Evolutionary conservation across 2,113 vertebrate species (phyloP).

Genomic region (Colaptes auratus): DNA sequence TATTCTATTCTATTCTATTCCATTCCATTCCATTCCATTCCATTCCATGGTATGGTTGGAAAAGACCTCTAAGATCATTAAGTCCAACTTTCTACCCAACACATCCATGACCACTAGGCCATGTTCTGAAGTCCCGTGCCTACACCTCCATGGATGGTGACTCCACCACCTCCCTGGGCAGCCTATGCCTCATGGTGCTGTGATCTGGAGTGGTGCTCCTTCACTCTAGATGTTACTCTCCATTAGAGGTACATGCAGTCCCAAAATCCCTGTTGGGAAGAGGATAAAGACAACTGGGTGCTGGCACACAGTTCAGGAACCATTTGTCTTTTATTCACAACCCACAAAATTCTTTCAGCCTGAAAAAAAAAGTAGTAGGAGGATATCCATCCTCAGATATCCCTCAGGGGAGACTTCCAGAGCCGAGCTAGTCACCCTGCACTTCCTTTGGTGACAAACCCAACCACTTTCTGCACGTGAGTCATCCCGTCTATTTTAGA

Average conservation of each 20-base stretch:
- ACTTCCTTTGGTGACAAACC: not conserved
- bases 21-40: no score
- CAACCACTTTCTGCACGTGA: not conserved
- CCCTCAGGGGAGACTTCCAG: not conserved
- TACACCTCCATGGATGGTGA: no score
- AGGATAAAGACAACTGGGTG: not conserved
- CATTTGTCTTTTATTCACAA: not conserved
- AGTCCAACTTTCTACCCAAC: no score
- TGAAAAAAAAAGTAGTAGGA: constrained; percentile 23
- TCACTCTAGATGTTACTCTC: not conserved
- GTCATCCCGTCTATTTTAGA: not conserved
- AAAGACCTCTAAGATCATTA: no score
- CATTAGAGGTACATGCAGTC: not conserved
- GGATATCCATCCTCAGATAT: not conserved
- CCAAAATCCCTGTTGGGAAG: rapidly evolving
- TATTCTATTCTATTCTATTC: no score
- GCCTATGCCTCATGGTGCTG: not conserved
- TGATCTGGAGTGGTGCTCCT: not conserved
- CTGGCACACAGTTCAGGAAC: not conserved
- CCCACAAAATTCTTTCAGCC: not conserved
- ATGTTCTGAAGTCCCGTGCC: no score
- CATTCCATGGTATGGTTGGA: no score
- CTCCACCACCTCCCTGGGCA: no score
- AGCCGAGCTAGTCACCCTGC: not conserved
- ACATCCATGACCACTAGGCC: no score